Evolutionary conservation across 2,888 invertebrate species (phyloP), one percentile per base, ranked within the genome.

Genomic region (Drosophila cognata): DNA sequence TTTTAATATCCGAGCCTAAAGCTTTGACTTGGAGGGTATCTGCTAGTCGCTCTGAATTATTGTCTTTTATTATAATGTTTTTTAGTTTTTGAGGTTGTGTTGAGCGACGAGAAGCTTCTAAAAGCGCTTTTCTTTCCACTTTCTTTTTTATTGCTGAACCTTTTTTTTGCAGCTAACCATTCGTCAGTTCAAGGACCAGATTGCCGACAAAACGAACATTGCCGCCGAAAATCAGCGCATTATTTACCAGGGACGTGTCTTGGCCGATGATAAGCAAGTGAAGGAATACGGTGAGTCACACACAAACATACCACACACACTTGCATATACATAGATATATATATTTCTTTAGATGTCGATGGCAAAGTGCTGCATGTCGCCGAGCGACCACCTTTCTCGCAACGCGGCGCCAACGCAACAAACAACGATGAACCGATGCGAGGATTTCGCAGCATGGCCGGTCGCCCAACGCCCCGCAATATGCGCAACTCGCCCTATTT

Each of bases 281-380:
- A 95, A 95, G 75, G 97, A 98, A 92, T 98, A 97, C 94, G 97
- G 97, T 97, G 94, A 92, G 93, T 91, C 71, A 75, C 38, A 38
- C 2, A 16, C 11, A n/a, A 4, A 13, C 31, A 61, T 7, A n/a
- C 41, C 41, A 55, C 4, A 7, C 11, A 29, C 11, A 43, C 33
- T 33, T 21, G 8, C 41, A 57, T 13, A 13, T 31, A 38, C 13
- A 18, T 38, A 38, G n/a, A 28, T 43, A 25, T 28, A 18, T n/a
- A 31, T 7, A 18, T 29, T 29, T n/a, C 25, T 31, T 21, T 91
- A 97, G 98, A 97, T 94, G 96, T 98, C 31, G 94, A 97, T 92
- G 98, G 97, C 2, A 98, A 98, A 94, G 98, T 98, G 38, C 95
- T 99, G 61, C 99, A 99, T 93, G 95, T 99, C 91, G 98, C 98